A percentile compares a stretch with the other conserved stretches of the same genome.
Conservation (phyloP, 2,113 vertebrate species). For the Chloroceryle aenea region DNA sequence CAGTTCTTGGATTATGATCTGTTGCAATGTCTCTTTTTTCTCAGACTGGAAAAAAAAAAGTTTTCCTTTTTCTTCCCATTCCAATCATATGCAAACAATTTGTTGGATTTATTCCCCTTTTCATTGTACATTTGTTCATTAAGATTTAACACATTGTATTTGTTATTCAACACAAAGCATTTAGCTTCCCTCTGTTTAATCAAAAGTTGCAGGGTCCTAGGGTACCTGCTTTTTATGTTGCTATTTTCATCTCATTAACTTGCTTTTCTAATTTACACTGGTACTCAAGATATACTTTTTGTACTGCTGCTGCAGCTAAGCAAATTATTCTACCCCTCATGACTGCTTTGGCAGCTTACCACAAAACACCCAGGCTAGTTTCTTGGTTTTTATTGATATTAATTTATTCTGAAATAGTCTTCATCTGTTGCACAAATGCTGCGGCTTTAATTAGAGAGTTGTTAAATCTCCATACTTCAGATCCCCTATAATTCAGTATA, state of each 20-base stretch:
- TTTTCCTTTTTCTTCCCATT: constrained; percentile 4
- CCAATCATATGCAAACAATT: constrained; percentile 46
- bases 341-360: constrained; percentile 72
- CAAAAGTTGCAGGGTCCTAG: constrained; percentile 63
- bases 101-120: constrained; percentile 55
- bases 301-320: constrained; percentile 35
- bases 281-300: constrained; percentile 69
- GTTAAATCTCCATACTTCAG: constrained; percentile 77
- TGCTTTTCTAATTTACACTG: constrained; percentile 68
- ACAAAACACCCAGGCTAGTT: constrained; percentile 69
- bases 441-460: constrained; percentile 75
- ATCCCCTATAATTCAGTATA: constrained; percentile 70
- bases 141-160: constrained; percentile 55
- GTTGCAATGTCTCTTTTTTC: not conserved
- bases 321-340: constrained; percentile 71
- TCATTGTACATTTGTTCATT: constrained; percentile 61
- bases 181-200: constrained; percentile 63
- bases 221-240: constrained; percentile 65
- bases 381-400: constrained; percentile 77
- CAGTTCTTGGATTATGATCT: constrained; percentile 5
- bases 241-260: constrained; percentile 76
- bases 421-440: constrained; percentile 77
- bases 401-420: constrained; percentile 80
- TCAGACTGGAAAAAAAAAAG: not conserved
- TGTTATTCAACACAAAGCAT: constrained; percentile 54